phyloP scores from a whole-genome alignment of 2,797 vertebrate species.

The Propithecus deckenii region DNA sequence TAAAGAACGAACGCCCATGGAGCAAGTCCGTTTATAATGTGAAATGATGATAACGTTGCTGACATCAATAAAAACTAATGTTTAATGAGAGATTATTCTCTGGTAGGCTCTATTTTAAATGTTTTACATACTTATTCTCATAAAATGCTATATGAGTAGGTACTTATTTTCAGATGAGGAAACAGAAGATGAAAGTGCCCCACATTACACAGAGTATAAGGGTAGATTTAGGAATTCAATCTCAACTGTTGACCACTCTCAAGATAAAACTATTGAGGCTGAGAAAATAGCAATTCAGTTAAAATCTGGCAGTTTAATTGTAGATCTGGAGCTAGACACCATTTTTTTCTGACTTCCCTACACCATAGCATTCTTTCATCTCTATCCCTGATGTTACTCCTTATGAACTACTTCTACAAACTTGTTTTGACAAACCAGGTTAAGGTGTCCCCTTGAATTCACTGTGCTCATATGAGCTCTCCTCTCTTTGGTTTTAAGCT shows the following conservation, averaged over 20 bases:
- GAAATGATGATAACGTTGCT: neutral
- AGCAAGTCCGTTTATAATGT: neutral
- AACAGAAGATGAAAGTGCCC: neutral
- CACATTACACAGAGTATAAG: neutral
- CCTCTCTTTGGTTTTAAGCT: neutral
- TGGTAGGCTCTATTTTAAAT: neutral
- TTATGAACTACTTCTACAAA: constrained; percentile 26
- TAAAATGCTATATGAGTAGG: neutral
- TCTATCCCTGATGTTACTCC: neutral
- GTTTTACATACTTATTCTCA: neutral
- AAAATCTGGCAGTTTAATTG: neutral
- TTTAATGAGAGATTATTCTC: neutral
- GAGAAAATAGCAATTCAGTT: neutral
- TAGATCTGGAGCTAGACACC: neutral
- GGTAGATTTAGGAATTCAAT: neutral
- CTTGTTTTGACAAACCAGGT: constrained; percentile 24
- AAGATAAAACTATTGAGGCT: neutral
- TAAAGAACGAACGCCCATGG: neutral
- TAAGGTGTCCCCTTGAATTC: neutral
- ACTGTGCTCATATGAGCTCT: neutral
- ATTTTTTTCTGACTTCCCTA: neutral
- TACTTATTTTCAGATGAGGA: neutral
- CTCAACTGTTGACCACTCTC: neutral
- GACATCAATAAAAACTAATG: neutral
- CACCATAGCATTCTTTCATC: neutral